Percentiles rank a stretch among this genome's conserved stretches.
These are phyloP conservation scores for Rotaria socialis DNA, from an alignment of 2,888 invertebrate genomes.

Conservation along the genomic window DNA sequence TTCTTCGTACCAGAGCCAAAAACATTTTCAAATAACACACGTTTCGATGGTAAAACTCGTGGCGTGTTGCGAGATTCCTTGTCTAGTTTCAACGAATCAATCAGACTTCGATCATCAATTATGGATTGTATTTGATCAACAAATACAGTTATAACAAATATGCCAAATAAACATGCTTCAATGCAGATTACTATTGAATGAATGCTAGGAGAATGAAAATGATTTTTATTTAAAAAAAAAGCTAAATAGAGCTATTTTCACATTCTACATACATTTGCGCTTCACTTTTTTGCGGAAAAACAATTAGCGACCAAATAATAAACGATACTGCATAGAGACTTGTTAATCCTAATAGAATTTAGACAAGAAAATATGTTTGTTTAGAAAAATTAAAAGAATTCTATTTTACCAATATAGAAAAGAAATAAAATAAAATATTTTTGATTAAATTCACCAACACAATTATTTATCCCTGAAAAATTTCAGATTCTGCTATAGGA, in stretches of 20 bases:
- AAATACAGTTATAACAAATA: conserved; percentile 63
- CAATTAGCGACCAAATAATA: conserved; percentile 9
- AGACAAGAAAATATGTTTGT: neutral
- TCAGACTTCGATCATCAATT: conserved; percentile 23
- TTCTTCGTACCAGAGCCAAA: conserved; percentile 1
- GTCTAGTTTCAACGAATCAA: conserved; percentile 5
- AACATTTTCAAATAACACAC: neutral
- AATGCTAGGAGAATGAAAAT: conserved; percentile 64
- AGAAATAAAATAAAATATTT: conserved; percentile 22
- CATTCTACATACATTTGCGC: conserved; percentile 17
- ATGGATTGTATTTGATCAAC: conserved; percentile 60
- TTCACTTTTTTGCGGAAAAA: conserved; percentile 22
- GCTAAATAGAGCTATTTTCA: neutral
- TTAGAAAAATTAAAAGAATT: neutral
- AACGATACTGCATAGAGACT: neutral
- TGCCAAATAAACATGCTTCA: conserved; percentile 63
- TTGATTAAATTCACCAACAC: conserved; percentile 29
- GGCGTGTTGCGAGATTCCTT: neutral
- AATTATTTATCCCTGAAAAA: conserved; percentile 12
- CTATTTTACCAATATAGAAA: conserved; percentile 5
- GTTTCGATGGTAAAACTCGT: neutral
- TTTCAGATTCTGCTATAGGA: neutral
- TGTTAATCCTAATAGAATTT: neutral
- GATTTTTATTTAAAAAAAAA: conserved; percentile 59
- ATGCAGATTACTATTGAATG: conserved; percentile 76